Base-by-base conservation (phyloP, 23 tunicate genomes). In the Styela clava region DNA sequence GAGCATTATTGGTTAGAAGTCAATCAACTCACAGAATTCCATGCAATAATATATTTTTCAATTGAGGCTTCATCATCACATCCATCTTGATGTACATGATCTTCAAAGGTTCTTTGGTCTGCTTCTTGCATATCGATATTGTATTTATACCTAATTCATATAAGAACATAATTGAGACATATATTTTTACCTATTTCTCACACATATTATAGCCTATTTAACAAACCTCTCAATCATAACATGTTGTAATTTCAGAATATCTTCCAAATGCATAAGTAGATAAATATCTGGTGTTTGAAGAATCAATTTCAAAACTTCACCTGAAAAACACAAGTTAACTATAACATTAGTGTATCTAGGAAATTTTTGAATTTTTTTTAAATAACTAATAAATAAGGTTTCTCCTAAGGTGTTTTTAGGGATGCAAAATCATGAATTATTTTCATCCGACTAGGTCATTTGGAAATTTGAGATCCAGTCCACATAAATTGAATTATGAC, bases 81-180 rank as follows among this genome's bases (percentile, higher is more conserved):
- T 29, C 78, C 44, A 24, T 78, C 71, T 22, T 84, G 79, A 21
- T 30, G 73, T 36, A 90, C 37, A 81, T 31, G 79, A 52, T 74
- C 83, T 24, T 65, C 18, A 2, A 90, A 33, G 22, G 89, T 74
- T 18, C 26, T 63, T 33, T 82, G 33, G 34, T 90, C 96, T 16
- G 88, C 77, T 34, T 90, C 86, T 5, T 26, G 34, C 82, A 85
- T 68, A 34, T 90, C 96, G 28, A 90, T 35, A 33, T 81, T 90
- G 29, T 85, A 84, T 18, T 76, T 27, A 34, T 90, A 90, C 61
- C 96, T 90, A n/a, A n/a, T n/a, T n/a, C n/a, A n/a, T n/a, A n/a
- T n/a, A n/a, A n/a, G n/a, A n/a, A 19, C 19, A 19, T 21, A 21
- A 61, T 61, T 19, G 19, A 21, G 64, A 61, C 64, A 21, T 61